Conservation (phyloP, 2,113 vertebrate species). For the Tylochromis polylepis region DNA sequence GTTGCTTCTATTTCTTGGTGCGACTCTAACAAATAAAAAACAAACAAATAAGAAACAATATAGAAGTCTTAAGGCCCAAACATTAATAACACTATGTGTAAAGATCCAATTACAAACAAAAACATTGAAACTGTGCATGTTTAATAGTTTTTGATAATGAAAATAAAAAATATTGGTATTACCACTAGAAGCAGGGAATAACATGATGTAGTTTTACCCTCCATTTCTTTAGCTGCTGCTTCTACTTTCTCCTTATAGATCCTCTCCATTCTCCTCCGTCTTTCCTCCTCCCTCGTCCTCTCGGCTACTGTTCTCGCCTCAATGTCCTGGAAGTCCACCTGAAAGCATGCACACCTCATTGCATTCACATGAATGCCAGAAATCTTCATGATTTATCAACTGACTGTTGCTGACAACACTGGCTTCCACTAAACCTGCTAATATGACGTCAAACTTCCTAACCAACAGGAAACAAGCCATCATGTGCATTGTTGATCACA, state of each 20-base stretch:
- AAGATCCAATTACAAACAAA: rapidly evolving
- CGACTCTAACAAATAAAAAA: conserved; percentile 70
- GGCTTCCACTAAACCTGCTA: not conserved
- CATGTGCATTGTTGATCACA: not conserved
- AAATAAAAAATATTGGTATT: not conserved
- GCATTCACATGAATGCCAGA: not conserved
- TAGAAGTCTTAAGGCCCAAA: not conserved
- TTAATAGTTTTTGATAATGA: rapidly evolving
- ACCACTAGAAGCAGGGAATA: not conserved
- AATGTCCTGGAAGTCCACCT: conserved; percentile 93
- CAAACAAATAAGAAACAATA: not conserved
- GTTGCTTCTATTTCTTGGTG: conserved; percentile 74
- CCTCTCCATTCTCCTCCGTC: conserved; percentile 77
- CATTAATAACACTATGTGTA: not conserved
- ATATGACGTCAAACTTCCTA: not conserved
- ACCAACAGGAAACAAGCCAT: not conserved
- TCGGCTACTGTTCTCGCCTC: conserved; percentile 80
- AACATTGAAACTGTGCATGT: not conserved
- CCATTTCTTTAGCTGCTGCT: conserved; percentile 81
- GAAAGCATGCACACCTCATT: not conserved
- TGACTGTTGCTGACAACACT: not conserved
- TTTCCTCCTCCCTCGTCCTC: conserved; percentile 82
- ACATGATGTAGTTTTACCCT: conserved; percentile 64
- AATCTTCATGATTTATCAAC: not conserved
- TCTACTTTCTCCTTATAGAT: conserved; percentile 83